Percentiles rank a stretch among this genome's conserved stretches.
Conservation (phyloP, 1,140 invertebrate species). For the Arion vulgaris region DNA sequence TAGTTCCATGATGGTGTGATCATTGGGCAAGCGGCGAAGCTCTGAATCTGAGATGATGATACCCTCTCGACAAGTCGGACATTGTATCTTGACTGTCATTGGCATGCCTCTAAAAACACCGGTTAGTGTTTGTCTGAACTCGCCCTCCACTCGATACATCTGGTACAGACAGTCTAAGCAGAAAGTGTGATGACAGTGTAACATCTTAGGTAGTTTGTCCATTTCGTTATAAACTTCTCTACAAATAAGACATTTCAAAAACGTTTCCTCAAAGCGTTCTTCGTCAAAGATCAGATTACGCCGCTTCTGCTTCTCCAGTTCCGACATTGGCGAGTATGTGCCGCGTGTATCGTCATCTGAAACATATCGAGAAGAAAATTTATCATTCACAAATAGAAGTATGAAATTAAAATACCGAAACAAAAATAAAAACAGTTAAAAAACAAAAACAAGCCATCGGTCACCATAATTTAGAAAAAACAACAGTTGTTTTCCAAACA, state of each 20-base stretch:
- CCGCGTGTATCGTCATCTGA: slow-evolving; percentile 40
- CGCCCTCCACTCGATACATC: slow-evolving; percentile 68
- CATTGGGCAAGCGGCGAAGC: slow-evolving; percentile 63
- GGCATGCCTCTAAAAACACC: slow-evolving; percentile 67
- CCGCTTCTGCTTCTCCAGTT: slow-evolving; percentile 49
- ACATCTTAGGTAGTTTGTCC: slow-evolving; percentile 67
- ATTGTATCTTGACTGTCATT: slow-evolving; percentile 66
- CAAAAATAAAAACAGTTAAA: too few relatives aligned
- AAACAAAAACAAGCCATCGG: too few relatives aligned
- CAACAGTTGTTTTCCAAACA: too few relatives aligned
- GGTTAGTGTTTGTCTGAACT: slow-evolving; percentile 63
- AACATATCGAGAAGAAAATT: not conserved
- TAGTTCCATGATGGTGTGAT: slow-evolving; percentile 65
- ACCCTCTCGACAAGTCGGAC: slow-evolving; percentile 92
- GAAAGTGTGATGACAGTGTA: slow-evolving; percentile 72
- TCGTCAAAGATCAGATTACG: slow-evolving; percentile 67
- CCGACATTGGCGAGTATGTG: not conserved
- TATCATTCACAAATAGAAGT: too few relatives aligned
- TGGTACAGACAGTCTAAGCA: slow-evolving; percentile 76
- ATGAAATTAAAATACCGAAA: too few relatives aligned
- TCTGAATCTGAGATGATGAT: slow-evolving; percentile 84
- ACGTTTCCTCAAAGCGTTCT: slow-evolving; percentile 68
- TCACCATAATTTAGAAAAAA: too few relatives aligned
- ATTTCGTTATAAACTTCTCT: slow-evolving; percentile 65
- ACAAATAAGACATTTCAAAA: slow-evolving; percentile 70